Base-by-base conservation (phyloP, 2,888 invertebrate genomes). In the Andricus quercusramuli region DNA sequence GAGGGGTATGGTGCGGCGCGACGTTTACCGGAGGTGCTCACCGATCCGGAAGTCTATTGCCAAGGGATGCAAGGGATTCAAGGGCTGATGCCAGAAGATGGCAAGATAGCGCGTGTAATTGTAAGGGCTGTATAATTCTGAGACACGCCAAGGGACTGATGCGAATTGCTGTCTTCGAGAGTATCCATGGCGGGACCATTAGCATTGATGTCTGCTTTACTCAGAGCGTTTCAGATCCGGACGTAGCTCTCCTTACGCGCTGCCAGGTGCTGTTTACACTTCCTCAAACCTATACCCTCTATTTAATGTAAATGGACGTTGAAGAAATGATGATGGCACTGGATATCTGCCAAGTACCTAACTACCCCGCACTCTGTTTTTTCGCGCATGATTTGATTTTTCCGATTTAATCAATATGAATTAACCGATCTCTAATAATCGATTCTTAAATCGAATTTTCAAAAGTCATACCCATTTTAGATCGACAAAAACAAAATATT, bases 121-220 rank as follows among this genome's bases (percentile, higher is more conserved):
- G 80, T 79, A 79, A 83, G 44, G 81, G 67, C 68, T 83, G 82
- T 74, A 82, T 87, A 87, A 84, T 86, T 83, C 8, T 74, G 68
- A 25, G 37, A 51, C 77, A 56, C 77, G 62, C 44, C 44, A 41
- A 70, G 32, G 81, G 77, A 81, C 56, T 80, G 78, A 80, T 66
- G 78, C 51, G 77, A 82, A 81, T 82, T 59, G 78, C 66, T 66
- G 44, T 41, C 64, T 70, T 65, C 22, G 56, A 66, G 22, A 9
- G 25, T 59, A 74, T 79, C 68, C 65, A 59, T 29, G n/a, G 41
- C 32, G 67, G 15, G 32, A 22, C 56, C 29, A 77, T 81, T 67
- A 80, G 47, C 66, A 66, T 66, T 66, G 17, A 32, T 59, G 59
- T 3, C 59, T 17, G 17, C n/a, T 56, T 56, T 56, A 56, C 56